phyloP scores from a whole-genome alignment of 1,140 invertebrate species.

The Papilio glaucus region DNA sequence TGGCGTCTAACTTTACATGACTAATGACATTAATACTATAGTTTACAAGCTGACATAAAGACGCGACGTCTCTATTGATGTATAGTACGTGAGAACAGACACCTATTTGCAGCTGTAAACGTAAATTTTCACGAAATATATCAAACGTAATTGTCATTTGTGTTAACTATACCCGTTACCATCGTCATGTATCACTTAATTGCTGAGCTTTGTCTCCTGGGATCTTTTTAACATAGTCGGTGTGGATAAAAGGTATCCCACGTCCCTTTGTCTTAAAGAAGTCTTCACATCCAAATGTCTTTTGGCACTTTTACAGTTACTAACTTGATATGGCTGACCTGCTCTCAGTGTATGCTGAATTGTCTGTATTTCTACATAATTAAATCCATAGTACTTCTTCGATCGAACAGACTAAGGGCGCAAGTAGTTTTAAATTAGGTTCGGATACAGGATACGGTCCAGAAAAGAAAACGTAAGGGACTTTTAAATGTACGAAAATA shows the following conservation, averaged over 20 bases:
- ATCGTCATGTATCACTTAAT: background rate
- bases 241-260: background rate
- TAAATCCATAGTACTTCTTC: too few relatives aligned
- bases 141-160: background rate
- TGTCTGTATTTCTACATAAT: background rate
- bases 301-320: background rate
- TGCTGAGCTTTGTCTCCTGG: background rate
- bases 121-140: background rate
- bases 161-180: background rate
- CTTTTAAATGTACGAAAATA: too few relatives aligned
- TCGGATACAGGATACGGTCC: too few relatives aligned
- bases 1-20: conserved; percentile 39
- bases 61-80: conserved; percentile 13
- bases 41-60: conserved; percentile 40
- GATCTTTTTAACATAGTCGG: background rate
- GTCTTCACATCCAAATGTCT: background rate
- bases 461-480: too few relatives aligned
- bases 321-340: background rate
- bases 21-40: conserved; percentile 38
- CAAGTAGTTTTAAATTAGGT: too few relatives aligned
- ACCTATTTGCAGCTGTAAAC: conserved; percentile 2
- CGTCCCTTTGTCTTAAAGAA: background rate
- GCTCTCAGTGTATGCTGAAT: background rate
- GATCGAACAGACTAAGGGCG: too few relatives aligned
- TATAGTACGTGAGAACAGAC: conserved; percentile 7